Evolutionary conservation across 1,140 invertebrate genomes (phyloP).

Genomic region (Ladona fulva): DNA sequence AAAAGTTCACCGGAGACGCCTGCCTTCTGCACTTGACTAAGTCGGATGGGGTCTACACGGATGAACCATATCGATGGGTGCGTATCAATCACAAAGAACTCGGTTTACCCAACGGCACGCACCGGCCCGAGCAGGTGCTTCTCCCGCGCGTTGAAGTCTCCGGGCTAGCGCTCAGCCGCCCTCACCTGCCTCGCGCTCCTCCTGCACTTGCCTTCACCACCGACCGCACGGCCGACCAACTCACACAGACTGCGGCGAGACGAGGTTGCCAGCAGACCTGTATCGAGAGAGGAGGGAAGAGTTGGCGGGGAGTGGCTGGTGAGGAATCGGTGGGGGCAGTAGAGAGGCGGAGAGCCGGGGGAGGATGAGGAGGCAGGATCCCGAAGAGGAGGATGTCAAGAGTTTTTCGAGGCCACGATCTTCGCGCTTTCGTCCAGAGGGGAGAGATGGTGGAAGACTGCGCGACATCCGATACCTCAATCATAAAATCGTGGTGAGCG

Average conservation of each 20-base stretch:
- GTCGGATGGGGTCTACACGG: not conserved
- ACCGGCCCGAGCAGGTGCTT: not conserved
- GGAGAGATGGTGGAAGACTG: not conserved
- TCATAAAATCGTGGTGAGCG: not conserved
- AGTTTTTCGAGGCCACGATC: conserved; percentile 3
- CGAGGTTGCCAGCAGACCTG: not conserved
- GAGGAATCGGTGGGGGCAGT: too few relatives aligned
- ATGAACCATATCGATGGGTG: not conserved
- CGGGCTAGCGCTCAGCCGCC: not conserved
- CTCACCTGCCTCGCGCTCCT: not conserved
- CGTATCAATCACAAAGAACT: not conserved
- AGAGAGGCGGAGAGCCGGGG: too few relatives aligned
- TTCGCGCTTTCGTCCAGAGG: not conserved
- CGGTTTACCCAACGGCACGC: not conserved
- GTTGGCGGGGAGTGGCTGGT: too few relatives aligned
- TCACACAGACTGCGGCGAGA: conserved; percentile 1
- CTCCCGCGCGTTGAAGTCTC: not conserved
- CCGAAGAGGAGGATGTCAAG: not conserved
- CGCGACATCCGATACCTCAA: not conserved
- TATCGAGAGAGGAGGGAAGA: not conserved
- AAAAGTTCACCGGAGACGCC: too few relatives aligned
- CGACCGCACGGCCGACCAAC: not conserved
- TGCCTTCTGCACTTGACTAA: too few relatives aligned
- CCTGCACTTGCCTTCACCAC: too few relatives aligned
- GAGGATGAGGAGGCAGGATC: too few relatives aligned